These are phyloP conservation scores for Noctilio leporinus DNA, from an alignment of 2,113 vertebrate species.

Conservation along the genomic window DNA sequence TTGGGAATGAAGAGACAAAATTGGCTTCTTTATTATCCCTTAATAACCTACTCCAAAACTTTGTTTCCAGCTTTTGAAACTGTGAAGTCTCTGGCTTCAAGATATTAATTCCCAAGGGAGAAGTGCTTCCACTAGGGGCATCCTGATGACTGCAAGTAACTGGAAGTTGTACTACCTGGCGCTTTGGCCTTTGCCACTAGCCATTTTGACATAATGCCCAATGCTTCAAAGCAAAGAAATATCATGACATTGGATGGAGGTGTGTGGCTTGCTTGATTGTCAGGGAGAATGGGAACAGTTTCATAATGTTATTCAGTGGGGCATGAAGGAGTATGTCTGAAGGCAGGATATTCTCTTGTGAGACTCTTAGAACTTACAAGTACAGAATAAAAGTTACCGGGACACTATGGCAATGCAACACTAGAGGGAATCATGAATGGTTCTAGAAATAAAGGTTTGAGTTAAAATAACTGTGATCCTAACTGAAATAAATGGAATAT, in stretches of 20 bases:
- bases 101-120: neutral
- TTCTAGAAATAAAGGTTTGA: neutral
- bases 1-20: neutral
- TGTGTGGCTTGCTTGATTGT: neutral
- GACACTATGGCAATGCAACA: neutral
- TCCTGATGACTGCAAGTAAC: neutral
- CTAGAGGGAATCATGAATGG: neutral
- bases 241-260: neutral
- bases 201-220: neutral
- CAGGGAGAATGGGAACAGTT: neutral
- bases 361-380: neutral
- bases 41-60: neutral
- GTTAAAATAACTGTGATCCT: neutral
- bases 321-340: neutral
- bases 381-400: neutral
- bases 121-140: neutral
- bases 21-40: neutral
- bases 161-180: neutral
- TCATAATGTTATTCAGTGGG: neutral
- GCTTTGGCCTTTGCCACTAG: neutral
- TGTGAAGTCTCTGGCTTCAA: neutral
- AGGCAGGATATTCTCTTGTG: neutral
- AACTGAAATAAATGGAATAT: neutral
- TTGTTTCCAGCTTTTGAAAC: neutral
- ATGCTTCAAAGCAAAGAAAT: neutral